Base-by-base conservation (phyloP, 2,797 vertebrate species). In the Gymnoscopelus braueri region DNA sequence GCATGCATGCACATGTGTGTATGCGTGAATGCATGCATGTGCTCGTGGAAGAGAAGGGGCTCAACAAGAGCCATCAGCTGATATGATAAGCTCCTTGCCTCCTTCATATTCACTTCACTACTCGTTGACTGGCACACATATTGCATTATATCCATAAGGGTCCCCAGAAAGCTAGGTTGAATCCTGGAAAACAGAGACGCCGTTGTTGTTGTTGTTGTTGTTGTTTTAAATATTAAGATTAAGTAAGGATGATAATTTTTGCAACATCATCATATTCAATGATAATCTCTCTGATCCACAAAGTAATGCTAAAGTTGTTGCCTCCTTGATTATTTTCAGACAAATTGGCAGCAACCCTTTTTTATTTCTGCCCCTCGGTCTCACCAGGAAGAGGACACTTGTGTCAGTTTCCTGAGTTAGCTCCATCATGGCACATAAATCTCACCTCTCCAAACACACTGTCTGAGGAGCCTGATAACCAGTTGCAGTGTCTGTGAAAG, bases 401-500 rank as follows among this genome's bases (percentile, higher is more conserved):
- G 50, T 63, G 14, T 65, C 19, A 6, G 23, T 63, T 67, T 54
- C 51, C 4, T 12, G 48, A 70, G 57, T 5, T 44, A 15, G 63
- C 60, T 62, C 53, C 26, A 48, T 63, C 39, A 51, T 50, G 68
- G 66, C 66, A 44, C 39, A 60, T 72, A 56, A 72, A 69, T 63
- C 58, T 71, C 48, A 11, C 50, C 26, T 61, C 24, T 59, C 62
- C 26, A 57, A 66, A 69, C 48, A 60, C 44, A 58, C 29, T n/a
- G 67, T 26, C 39, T 51, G 53, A 32, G 63, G 39, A 68, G 44
- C 5, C 44, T 10, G 11, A 55, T 73, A 53, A 59, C 11, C 23
- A 35, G 54, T 39, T 63, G 65, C 24, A 47, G 56, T 19, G 65
- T 67, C 68, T 83, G 52, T 60, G 58, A 69, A 77, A 77, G 48